Base-by-base conservation (phyloP, 2,888 invertebrate species). In the Nebria brevicollis region DNA sequence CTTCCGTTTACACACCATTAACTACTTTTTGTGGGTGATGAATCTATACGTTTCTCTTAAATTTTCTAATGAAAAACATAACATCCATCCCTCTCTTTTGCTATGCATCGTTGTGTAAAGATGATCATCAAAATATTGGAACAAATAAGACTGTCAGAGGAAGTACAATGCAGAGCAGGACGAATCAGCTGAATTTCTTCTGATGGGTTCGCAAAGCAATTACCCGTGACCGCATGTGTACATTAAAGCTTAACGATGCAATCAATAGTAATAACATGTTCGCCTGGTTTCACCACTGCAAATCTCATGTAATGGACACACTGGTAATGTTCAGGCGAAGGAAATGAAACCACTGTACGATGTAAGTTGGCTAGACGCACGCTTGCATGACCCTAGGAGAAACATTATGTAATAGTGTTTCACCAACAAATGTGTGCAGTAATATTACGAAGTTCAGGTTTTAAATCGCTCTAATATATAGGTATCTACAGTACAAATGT, bases 191-290 rank as follows among this genome's bases (percentile, higher is more conserved):
- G 70, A 70, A 70, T 20, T 70, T 70, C 70, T 70, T 70, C 70
- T 70, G 70, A 54, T 54, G 54, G 54, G 70, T 70, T 26, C 70
- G 70, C 70, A 20, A 70, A 15, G 70, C 70, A 70, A 70, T 70
- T 70, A 70, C 70, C 70, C 70, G 20, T 34, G 25, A 73, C 73
- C 43, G 41, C 26, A 73, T 75, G 80, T 75, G 68, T 75, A 80
- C 75, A 80, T 72, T 75, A 75, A 80, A 70, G 80, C 80, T 75
- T 80, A 80, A 80, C 80, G 80, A 80, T n/a, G 75, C 75, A 80
- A 80, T 80, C 80, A 80, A 80, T 80, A 80, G 70, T 75, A 75
- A 80, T 75, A 80, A 80, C 75, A 75, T 72, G 80, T 80, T 80
- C 75, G 64, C 54, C 70, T 65, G 75, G 80, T 75, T 75, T 77